Conservation (phyloP, 23 tunicate species). For the Halocynthia aurantium region DNA sequence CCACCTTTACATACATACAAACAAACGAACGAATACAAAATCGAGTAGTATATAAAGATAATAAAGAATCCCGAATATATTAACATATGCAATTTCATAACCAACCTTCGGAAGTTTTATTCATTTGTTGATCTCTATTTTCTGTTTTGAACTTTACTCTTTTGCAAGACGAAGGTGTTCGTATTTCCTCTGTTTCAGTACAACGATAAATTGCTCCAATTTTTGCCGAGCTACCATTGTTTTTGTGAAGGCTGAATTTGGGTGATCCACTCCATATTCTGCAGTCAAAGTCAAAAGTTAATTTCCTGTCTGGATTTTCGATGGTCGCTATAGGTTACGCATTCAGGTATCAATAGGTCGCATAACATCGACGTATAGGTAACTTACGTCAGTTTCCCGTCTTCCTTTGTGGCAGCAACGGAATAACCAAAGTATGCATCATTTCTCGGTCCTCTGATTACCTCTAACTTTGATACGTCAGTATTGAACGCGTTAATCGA, state of each 20-base stretch:
- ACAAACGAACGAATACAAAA: too few species aligned
- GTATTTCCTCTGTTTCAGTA: background rate
- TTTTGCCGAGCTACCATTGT: background rate
- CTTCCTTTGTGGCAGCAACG: background rate
- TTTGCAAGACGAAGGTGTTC: slow-evolving; percentile 4
- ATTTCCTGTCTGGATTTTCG: background rate
- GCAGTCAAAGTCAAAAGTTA: background rate
- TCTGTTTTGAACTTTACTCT: slow-evolving; percentile 3
- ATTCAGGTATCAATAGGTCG: too few species aligned
- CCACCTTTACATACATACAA: too few species aligned
- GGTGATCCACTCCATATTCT: slow-evolving; percentile 31
- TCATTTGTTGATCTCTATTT: background rate
- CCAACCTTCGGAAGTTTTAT: background rate
- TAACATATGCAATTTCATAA: too few species aligned
- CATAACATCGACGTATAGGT: too few species aligned
- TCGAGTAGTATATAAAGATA: too few species aligned
- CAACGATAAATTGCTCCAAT: slow-evolving; percentile 15
- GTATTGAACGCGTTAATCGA: background rate
- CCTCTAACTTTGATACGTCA: slow-evolving; percentile 3
- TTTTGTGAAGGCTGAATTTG: background rate
- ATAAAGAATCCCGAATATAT: too few species aligned
- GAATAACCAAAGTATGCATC: slow-evolving; percentile 24
- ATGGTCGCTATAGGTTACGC: background rate
- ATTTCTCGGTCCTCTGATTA: slow-evolving; percentile 2
- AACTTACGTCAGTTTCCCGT: slow-evolving; percentile 19